Evolutionary conservation across 2,113 vertebrate species (phyloP).

Genomic region (Myiozetetes cayanensis): DNA sequence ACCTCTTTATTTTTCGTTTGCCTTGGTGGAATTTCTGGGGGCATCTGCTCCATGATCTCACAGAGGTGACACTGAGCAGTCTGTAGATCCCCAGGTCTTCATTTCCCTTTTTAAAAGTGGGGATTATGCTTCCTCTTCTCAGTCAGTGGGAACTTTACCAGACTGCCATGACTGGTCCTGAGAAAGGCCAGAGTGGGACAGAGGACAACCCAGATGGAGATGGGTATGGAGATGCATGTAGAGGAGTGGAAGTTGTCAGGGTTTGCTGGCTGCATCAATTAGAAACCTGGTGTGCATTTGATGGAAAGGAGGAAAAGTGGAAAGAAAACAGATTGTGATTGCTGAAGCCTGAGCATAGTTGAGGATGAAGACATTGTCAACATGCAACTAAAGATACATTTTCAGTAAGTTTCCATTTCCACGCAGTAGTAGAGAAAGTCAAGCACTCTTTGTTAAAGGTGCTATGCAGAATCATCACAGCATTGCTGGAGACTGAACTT

Average conservation of each 20-base stretch:
- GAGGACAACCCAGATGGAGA: not conserved
- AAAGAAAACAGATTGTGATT: not conserved
- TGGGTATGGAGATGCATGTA: not conserved
- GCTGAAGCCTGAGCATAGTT: not conserved
- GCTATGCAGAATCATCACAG: not conserved
- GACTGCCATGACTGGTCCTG: not conserved
- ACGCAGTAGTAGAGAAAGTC: not conserved
- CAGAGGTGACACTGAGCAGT: not conserved
- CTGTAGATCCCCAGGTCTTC: not conserved
- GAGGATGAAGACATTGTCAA: not conserved
- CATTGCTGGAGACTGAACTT: not conserved
- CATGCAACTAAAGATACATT: not conserved
- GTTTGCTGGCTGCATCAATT: not conserved
- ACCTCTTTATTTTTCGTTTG: not conserved
- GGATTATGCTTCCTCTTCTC: not conserved
- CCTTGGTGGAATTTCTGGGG: not conserved
- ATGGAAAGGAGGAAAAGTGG: not conserved
- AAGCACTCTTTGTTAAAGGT: not conserved
- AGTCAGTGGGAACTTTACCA: not conserved
- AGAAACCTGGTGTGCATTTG: not conserved
- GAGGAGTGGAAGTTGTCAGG: not conserved
- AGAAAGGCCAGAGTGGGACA: not conserved
- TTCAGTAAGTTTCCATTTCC: not conserved
- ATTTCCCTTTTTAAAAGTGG: not conserved
- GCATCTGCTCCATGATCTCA: not conserved